These are phyloP conservation scores for Melospiza georgiana DNA, from an alignment of 2,113 vertebrate genomes.

Conservation along the genomic window DNA sequence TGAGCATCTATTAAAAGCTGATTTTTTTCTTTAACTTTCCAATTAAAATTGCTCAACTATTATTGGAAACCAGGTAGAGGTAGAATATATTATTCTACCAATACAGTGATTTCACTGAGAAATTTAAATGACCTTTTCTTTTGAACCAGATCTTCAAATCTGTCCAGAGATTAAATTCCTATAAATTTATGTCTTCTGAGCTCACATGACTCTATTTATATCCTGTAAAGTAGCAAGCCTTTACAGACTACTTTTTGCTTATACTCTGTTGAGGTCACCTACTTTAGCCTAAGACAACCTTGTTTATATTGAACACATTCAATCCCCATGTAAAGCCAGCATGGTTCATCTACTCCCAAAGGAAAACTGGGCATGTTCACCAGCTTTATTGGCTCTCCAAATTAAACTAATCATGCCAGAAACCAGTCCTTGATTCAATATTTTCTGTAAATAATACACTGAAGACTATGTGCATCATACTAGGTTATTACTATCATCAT, in stretches of 20 bases:
- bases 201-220: background rate
- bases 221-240: background rate
- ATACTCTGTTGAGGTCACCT: background rate
- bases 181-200: background rate
- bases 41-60: background rate
- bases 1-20: background rate
- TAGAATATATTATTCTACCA: background rate
- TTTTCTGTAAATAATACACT: background rate
- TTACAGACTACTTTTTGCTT: background rate
- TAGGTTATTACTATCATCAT: background rate
- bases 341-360: background rate
- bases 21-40: background rate
- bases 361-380: background rate
- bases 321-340: background rate
- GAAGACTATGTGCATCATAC: background rate
- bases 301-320: background rate
- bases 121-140: background rate
- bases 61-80: background rate
- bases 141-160: background rate
- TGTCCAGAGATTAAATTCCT: background rate
- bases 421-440: background rate
- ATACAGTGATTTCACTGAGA: background rate
- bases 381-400: background rate
- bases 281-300: background rate
- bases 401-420: background rate